phyloP scores from a whole-genome alignment of 1,140 invertebrate species.

The Temnothorax curvispinosus region DNA sequence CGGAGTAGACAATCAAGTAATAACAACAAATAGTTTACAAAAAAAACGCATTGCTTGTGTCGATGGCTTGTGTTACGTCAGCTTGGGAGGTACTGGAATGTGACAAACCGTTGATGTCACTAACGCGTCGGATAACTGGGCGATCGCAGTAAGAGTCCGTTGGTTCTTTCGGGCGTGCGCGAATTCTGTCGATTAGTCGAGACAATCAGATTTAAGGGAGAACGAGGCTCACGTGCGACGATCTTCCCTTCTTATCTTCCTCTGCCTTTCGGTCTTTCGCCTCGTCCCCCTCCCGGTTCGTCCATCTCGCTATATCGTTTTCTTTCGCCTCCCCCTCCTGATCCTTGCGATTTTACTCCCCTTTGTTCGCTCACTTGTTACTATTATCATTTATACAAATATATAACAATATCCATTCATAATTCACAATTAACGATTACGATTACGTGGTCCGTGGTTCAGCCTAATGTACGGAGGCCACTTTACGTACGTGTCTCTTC shows the following conservation, averaged over 20 bases:
- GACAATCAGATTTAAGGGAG: constrained; percentile 31
- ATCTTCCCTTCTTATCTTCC: constrained; percentile 11
- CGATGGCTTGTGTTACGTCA: constrained; percentile 30
- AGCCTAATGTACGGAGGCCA: constrained; percentile 52
- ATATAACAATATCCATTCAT: constrained; percentile 59
- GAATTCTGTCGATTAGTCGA: constrained; percentile 39
- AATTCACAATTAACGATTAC: constrained; percentile 47
- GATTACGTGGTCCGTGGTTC: constrained; percentile 60
- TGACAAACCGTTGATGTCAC: constrained; percentile 55
- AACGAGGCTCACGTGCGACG: constrained; percentile 39
- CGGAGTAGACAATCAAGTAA: constrained; percentile 74
- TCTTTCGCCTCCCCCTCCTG: constrained; percentile 53
- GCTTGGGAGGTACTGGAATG: constrained; percentile 64
- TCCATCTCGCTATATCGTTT: constrained; percentile 10
- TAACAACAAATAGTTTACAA: constrained; percentile 76
- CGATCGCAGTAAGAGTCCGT: constrained; percentile 35
- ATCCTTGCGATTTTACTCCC: constrained; percentile 36
- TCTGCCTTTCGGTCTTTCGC: neutral
- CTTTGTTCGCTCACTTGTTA: constrained; percentile 27
- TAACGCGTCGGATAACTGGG: constrained; percentile 40
- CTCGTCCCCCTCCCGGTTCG: neutral
- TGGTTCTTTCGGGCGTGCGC: constrained; percentile 36
- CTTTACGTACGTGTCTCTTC: constrained; percentile 43
- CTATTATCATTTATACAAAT: constrained; percentile 64
- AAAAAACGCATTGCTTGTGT: constrained; percentile 66